A percentile compares a stretch with the other conserved stretches of the same genome.
Conservation (phyloP, 2,113 vertebrate genomes). For the Hippocampus comes region DNA sequence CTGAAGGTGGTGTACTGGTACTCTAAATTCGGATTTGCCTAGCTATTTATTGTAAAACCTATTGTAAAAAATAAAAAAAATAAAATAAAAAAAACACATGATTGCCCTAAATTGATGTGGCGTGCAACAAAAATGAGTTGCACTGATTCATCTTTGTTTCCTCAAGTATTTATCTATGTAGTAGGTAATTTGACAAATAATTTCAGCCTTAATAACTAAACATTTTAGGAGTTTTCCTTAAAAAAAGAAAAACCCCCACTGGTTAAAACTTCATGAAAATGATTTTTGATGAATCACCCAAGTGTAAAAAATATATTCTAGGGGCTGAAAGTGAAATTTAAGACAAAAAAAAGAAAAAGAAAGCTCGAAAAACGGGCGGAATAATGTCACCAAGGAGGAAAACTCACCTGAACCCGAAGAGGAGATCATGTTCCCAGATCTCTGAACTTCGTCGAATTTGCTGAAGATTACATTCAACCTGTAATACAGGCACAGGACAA, state of each 20-base stretch:
- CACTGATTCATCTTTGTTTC: no score
- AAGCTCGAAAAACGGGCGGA: background rate
- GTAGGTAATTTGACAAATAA: no score
- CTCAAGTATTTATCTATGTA: no score
- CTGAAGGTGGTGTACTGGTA: no score
- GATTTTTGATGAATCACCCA: background rate
- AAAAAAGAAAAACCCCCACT: background rate
- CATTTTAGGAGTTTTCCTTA: no score
- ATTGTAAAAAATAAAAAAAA: no score
- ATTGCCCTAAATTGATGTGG: no score
- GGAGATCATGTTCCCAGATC: slow-evolving; percentile 94
- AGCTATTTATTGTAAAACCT: no score
- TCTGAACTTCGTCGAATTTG: slow-evolving; percentile 97
- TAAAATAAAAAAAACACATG: no score
- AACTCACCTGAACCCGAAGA: slow-evolving; percentile 83
- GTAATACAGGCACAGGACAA: background rate
- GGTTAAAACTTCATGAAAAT: background rate
- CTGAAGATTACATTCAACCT: slow-evolving; percentile 99
- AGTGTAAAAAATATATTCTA: background rate
- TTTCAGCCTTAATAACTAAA: no score
- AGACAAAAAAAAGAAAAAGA: background rate
- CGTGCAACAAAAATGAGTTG: no score
- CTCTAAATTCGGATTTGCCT: no score
- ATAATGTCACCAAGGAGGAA: background rate
- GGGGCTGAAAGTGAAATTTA: background rate